Base-by-base conservation (phyloP, 1,140 invertebrate species). In the Matsumurasca onukii region DNA sequence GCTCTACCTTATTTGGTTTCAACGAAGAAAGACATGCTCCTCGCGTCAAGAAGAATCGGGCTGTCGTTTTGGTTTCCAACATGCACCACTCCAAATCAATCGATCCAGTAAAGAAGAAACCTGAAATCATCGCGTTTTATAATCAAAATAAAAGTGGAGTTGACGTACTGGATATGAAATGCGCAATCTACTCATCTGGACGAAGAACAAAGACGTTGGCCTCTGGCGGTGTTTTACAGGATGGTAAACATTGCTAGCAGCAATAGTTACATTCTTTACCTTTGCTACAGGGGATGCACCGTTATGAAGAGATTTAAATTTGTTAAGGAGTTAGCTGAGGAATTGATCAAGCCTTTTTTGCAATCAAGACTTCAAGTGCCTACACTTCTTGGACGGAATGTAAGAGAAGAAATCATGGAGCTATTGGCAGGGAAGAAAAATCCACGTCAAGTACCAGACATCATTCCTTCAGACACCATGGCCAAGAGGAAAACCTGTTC, bases 191-290 rank as follows among this genome's bases (percentile, higher is more conserved):
- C 66, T 30, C 70, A 68, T 67, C 55, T 72, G 76, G 57, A 73
- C 77, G 81, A 55, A 75, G 80, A 57, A 80, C 80, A 59, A 78
- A n/a, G 80, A 71, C 79, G 82, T 73, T 85, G 83, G 83, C 79
- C 81, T 3, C 71, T 83, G 9, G 79, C 80, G 12, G 70, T 84
- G 51, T 84, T 84, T 73, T 83, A 69, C 66, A 31, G 66, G 31
- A 27, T 67, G n/a, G 13, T 67, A 9, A 67, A 62, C 22, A 66
- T 78, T 31, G 31, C 77, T 70, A 72, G 74, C 31, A 49, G 62
- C 34, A 51, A 71, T 30, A 55, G 71, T 24, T 74, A 73, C 49
- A 62, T 20, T 59, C 52, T 34, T 51, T 39, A 57, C 24, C 52
- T 45, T 31, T 30, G 22, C 34, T 55, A 31, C 59, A 20, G 20